Evolutionary conservation across 2,797 vertebrate species (phyloP).

Genomic region (Ctenochaetus hawaiiensis): DNA sequence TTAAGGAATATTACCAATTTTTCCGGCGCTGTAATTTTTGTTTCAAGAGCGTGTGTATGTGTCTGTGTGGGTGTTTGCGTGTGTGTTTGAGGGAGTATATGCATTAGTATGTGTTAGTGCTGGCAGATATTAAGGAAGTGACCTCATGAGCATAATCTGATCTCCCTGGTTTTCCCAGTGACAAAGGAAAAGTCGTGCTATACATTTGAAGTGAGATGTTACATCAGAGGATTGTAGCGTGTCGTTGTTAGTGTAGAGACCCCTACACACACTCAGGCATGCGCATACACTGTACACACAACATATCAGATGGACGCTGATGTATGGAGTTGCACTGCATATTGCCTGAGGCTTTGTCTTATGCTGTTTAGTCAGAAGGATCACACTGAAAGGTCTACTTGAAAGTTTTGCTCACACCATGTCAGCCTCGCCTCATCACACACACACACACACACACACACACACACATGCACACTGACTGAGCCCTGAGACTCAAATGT

Average conservation of each 20-base stretch:
- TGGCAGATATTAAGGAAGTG: constrained; percentile 64
- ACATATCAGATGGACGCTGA: constrained; percentile 2
- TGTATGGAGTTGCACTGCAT: not conserved
- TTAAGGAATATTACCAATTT: not conserved
- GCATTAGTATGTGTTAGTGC: constrained; percentile 33
- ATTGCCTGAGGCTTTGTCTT: constrained; percentile 45
- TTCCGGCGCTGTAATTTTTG: not conserved
- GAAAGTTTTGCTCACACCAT: constrained; percentile 15
- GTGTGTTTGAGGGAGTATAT: not conserved
- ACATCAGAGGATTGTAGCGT: constrained; percentile 28
- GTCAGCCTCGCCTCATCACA: constrained; percentile 5
- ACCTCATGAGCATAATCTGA: constrained; percentile 52
- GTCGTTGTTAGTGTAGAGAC: not conserved
- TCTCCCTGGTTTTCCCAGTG: constrained; percentile 41
- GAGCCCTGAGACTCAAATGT: no score
- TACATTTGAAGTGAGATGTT: constrained; percentile 39
- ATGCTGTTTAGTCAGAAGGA: constrained; percentile 40
- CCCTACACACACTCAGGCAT: not conserved
- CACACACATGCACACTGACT: no score
- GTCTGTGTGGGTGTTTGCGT: constrained; percentile 5
- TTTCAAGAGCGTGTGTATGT: constrained; percentile 1
- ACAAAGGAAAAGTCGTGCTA: constrained; percentile 18
- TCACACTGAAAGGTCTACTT: constrained; percentile 49
- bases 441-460: not conserved
- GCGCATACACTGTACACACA: constrained; percentile 5